phyloP scores from a whole-genome alignment of 2,888 invertebrate species.

The Nemurella pictetii region DNA sequence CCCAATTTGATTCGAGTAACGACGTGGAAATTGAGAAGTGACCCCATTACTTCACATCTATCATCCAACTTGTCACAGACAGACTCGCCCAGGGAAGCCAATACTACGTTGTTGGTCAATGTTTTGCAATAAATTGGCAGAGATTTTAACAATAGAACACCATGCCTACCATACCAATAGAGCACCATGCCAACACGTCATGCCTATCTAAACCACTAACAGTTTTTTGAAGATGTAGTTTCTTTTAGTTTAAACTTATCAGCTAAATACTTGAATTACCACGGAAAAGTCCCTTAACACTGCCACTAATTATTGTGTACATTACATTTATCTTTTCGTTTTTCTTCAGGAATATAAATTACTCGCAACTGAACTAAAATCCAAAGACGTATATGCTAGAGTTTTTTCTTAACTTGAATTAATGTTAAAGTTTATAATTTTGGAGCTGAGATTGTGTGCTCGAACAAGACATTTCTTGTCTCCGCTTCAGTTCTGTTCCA shows the following conservation, averaged over 20 bases:
- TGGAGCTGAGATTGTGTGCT: neutral
- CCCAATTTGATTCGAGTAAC: neutral
- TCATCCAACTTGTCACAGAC: neutral
- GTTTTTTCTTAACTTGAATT: neutral
- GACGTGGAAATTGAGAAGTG: neutral
- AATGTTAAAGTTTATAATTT: constrained; percentile 1
- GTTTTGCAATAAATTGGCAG: too few species aligned
- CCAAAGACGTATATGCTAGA: neutral
- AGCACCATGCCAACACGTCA: too few species aligned
- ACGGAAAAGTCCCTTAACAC: too few species aligned
- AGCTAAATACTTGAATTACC: too few species aligned
- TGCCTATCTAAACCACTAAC: too few species aligned
- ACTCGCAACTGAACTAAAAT: neutral
- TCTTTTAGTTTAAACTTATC: too few species aligned
- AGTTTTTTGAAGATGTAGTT: too few species aligned
- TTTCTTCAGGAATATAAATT: neutral
- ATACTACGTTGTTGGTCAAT: too few species aligned
- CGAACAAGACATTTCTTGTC: constrained; percentile 12
- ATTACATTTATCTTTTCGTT: neutral
- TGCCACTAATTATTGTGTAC: neutral
- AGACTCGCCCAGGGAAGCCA: too few species aligned
- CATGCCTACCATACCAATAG: too few species aligned
- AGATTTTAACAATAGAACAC: too few species aligned
- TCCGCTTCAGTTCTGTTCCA: constrained; percentile 3
- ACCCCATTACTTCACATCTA: neutral